Evolutionary conservation across 2,888 invertebrate species (phyloP).

Genomic region (Diaphora mendica): DNA sequence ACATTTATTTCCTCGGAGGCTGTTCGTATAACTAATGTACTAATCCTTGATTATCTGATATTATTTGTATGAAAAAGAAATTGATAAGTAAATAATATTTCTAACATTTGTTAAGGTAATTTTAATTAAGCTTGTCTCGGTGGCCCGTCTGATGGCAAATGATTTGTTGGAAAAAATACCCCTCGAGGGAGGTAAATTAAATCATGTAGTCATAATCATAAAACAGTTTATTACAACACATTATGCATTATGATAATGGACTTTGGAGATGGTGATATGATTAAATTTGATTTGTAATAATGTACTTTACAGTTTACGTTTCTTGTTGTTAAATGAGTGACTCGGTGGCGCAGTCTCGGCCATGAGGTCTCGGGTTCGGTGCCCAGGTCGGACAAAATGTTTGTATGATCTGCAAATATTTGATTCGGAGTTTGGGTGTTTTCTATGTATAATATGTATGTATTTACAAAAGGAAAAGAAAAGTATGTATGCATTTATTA

Average conservation of each 20-base stretch:
- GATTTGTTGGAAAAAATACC: not conserved
- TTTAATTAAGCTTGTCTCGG: not conserved
- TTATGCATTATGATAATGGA: no score
- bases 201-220: no score
- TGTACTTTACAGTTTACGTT: not conserved
- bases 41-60: not conserved
- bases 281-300: not conserved
- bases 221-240: no score
- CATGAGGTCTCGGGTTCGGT: no score
- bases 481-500: no score
- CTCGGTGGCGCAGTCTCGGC: no score
- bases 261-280: not conserved
- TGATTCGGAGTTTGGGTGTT: no score
- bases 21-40: not conserved
- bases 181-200: not conserved
- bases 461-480: no score
- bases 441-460: no score
- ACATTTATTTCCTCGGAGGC: not conserved
- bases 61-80: not conserved
- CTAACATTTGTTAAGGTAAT: not conserved
- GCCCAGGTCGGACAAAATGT: no score
- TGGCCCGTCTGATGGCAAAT: not conserved
- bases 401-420: no score
- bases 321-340: no score
- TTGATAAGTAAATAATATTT: not conserved